Conservation (phyloP, 2,113 vertebrate species). For the Rhineura floridana region DNA sequence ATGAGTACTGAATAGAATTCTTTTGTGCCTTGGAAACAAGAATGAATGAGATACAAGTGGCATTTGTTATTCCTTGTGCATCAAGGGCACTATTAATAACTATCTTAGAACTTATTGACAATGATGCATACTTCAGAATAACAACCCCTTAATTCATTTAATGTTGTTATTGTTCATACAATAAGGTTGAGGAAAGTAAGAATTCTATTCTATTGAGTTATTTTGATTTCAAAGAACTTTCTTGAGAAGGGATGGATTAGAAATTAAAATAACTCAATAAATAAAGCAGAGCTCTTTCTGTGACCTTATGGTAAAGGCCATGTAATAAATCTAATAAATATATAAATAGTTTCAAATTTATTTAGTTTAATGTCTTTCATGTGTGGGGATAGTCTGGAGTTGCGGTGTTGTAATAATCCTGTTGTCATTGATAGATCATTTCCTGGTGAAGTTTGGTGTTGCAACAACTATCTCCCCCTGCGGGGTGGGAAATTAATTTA, state of each 20-base stretch:
- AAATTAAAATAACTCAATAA: background rate
- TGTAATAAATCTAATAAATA: no score
- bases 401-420: no score
- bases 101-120: background rate
- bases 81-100: background rate
- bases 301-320: no score
- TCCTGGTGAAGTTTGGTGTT: no score
- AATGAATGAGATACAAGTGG: background rate
- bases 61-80: background rate
- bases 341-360: no score
- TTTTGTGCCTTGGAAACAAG: background rate
- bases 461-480: no score
- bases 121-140: background rate
- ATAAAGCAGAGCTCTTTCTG: background rate
- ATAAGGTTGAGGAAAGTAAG: background rate
- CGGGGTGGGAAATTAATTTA: no score
- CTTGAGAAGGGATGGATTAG: background rate
- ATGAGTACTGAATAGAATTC: background rate
- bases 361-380: no score
- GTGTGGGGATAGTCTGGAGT: no score
- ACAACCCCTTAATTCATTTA: background rate
- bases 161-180: background rate
- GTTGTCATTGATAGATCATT: no score
- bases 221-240: background rate
- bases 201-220: background rate